Conservation (phyloP, 2,797 vertebrate species). For the Taeniopygia guttata region DNA sequence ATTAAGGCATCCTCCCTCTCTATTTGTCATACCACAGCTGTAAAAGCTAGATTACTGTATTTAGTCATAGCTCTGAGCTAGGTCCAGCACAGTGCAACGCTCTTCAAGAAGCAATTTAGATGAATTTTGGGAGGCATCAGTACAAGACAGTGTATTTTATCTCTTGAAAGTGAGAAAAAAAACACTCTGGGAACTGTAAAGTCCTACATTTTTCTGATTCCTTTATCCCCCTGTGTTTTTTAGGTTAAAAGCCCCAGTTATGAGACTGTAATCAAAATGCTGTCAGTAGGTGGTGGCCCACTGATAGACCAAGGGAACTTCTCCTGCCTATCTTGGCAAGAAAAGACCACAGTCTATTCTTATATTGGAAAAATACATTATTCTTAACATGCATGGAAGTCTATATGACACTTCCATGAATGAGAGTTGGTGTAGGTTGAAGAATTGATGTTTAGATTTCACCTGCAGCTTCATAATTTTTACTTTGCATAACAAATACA, state of each 20-base stretch:
- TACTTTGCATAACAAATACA: background rate
- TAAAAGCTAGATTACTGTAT: conserved; percentile 22
- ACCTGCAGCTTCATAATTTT: background rate
- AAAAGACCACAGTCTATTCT: background rate
- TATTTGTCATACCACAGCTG: background rate
- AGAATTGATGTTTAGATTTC: background rate
- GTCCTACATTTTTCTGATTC: background rate
- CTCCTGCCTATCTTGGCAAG: background rate
- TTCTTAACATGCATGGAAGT: background rate
- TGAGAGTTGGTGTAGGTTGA: background rate
- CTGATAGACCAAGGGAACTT: background rate
- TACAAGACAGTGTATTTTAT: background rate
- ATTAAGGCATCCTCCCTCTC: conserved; percentile 35
- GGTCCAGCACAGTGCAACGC: background rate
- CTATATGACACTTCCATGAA: background rate
- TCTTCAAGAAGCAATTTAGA: background rate
- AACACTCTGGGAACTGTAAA: background rate
- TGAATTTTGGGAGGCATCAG: background rate
- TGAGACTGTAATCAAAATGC: background rate
- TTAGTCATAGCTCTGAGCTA: conserved; percentile 3
- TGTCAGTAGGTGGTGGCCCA: background rate
- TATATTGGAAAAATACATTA: background rate
- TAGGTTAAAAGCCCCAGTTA: background rate
- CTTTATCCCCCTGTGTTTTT: accelerated
- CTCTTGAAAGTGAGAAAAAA: background rate